Percentiles rank a stretch among this genome's conserved stretches.
Conservation (phyloP, 2,888 invertebrate genomes). For the Cacoxenus indagator region DNA sequence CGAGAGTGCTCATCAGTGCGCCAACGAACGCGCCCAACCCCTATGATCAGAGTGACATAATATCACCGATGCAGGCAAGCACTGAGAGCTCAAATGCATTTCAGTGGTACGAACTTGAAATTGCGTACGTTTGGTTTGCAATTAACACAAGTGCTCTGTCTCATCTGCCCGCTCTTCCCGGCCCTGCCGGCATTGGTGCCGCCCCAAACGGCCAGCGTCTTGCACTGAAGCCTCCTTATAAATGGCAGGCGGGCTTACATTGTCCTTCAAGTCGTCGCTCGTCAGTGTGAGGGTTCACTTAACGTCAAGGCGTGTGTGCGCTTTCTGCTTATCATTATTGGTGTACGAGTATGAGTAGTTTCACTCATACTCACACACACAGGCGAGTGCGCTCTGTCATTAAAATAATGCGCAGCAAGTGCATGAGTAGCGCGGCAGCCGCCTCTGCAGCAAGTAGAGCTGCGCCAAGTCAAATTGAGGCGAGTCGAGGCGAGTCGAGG, state of each 20-base stretch:
- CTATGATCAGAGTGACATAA: constrained; percentile 32
- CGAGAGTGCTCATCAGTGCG: not conserved
- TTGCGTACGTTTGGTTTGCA: constrained; percentile 54
- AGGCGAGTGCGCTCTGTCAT: too few species aligned
- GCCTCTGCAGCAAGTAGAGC: not conserved
- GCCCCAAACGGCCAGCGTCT: not conserved
- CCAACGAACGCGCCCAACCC: constrained; percentile 8
- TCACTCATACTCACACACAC: constrained; percentile 41
- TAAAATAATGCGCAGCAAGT: constrained; percentile 61
- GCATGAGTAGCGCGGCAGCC: constrained; percentile 40
- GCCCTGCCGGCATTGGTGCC: constrained; percentile 36
- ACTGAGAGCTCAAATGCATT: not conserved
- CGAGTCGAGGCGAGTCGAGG: not conserved
- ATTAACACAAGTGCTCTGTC: constrained; percentile 67
- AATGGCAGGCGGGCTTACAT: too few species aligned
- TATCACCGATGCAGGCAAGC: not conserved
- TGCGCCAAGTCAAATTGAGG: not conserved
- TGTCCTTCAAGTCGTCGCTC: constrained; percentile 49
- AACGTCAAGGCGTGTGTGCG: constrained; percentile 18
- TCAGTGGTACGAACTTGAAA: constrained; percentile 3
- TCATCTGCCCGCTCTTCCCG: constrained; percentile 37
- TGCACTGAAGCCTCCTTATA: too few species aligned
- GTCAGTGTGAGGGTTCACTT: constrained; percentile 27
- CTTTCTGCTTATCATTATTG: constrained; percentile 13
- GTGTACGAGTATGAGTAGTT: not conserved